phyloP scores from a whole-genome alignment of 2,113 vertebrate genomes.

The Syrrhaptes paradoxus region DNA sequence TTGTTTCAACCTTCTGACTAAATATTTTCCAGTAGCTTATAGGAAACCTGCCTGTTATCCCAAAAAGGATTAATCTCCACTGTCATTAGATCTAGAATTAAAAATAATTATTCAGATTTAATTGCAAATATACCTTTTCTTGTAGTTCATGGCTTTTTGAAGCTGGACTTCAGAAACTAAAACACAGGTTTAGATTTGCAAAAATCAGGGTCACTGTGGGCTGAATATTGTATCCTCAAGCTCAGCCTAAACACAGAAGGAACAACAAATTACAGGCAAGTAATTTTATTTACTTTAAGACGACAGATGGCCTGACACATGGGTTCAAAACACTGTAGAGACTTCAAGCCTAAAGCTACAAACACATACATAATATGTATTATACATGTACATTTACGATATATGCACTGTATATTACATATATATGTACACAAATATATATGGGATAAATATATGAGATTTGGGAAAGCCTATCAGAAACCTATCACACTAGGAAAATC shows the following conservation, averaged over 20 bases:
- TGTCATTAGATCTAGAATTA: neutral
- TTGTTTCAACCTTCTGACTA: neutral
- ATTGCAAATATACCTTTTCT: neutral
- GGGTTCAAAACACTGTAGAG: constrained; percentile 2
- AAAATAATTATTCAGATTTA: neutral
- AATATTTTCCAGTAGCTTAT: neutral
- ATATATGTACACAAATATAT: neutral
- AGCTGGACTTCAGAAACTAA: neutral
- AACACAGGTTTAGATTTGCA: neutral
- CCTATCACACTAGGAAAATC: neutral
- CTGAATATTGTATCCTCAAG: neutral
- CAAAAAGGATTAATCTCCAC: neutral
- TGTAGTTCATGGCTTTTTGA: neutral
- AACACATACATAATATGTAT: neutral
- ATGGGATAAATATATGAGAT: neutral
- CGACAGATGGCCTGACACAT: constrained; percentile 35
- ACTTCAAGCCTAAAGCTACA: neutral
- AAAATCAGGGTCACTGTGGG: neutral
- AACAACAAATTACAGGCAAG: neutral
- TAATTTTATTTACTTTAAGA: neutral
- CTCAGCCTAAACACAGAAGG: neutral
- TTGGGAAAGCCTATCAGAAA: neutral
- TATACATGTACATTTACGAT: neutral
- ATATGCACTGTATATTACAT: neutral
- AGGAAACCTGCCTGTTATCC: neutral